Conservation (phyloP, 2,797 vertebrate genomes). For the Hyperoplus immaculatus region DNA sequence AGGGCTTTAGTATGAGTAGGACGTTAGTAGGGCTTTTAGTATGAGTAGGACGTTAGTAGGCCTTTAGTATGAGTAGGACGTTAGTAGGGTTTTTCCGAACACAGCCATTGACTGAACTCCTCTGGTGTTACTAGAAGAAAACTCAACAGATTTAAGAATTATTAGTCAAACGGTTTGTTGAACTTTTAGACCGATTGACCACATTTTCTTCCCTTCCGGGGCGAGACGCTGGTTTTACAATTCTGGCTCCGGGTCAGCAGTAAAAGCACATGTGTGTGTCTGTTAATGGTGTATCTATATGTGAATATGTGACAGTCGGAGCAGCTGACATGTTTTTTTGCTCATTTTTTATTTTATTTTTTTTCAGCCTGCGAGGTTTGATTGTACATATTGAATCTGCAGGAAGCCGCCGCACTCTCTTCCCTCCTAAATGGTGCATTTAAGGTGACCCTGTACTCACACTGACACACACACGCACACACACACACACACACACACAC, state of each 20-base stretch:
- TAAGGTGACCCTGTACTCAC: too few relatives aligned
- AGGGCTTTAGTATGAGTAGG: too few relatives aligned
- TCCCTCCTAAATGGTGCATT: neutral
- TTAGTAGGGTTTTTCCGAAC: too few relatives aligned
- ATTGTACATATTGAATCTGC: conserved; percentile 52
- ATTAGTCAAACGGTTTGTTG: neutral
- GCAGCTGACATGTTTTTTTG: conserved; percentile 10
- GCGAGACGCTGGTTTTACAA: neutral
- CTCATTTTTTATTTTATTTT: neutral
- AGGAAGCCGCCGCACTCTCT: conserved; percentile 10
- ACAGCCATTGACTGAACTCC: neutral
- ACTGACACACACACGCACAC: too few relatives aligned
- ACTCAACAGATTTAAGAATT: neutral
- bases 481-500: too few relatives aligned
- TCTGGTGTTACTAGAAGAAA: neutral
- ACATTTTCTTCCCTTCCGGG: neutral
- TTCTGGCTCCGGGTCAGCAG: neutral
- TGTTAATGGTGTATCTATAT: conserved; percentile 75
- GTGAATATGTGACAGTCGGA: conserved; percentile 54
- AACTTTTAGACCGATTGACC: neutral
- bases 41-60: too few relatives aligned
- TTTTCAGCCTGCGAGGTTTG: conserved; percentile 44
- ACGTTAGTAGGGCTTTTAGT: too few relatives aligned
- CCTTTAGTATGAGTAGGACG: too few relatives aligned
- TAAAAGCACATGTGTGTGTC: neutral